phyloP scores from a whole-genome alignment of 2,113 vertebrate genomes.

The Zootoca vivipara region DNA sequence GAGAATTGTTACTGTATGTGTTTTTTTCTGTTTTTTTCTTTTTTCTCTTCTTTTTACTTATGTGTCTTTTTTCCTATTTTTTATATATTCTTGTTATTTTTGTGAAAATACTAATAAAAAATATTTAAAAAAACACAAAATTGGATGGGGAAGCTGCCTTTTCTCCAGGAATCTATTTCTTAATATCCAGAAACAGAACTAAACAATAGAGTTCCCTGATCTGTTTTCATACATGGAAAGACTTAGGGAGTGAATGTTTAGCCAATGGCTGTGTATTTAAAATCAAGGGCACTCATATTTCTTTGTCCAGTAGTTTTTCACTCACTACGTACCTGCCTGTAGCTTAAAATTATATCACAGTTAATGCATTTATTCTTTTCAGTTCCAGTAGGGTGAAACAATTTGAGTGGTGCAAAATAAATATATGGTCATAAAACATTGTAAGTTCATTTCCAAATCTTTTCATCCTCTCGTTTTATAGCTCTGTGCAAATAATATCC shows the following conservation, averaged over 20 bases:
- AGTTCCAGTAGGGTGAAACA: slow-evolving; percentile 12
- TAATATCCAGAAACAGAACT: neutral
- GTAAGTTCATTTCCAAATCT: slow-evolving; percentile 58
- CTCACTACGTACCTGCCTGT: neutral
- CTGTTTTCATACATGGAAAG: neutral
- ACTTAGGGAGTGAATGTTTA: neutral
- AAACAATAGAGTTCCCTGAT: neutral
- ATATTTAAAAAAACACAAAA: no score
- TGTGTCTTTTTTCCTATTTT: no score
- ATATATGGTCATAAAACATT: slow-evolving; percentile 57
- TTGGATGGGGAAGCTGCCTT: neutral
- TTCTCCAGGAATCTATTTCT: neutral
- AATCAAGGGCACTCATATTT: neutral
- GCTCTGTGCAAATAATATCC: slow-evolving; percentile 56
- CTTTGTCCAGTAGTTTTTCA: neutral
- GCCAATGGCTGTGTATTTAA: neutral
- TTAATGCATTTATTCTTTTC: neutral
- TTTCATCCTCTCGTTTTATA: slow-evolving; percentile 60
- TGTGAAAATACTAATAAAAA: no score
- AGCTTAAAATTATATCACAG: neutral
- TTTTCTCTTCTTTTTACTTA: no score
- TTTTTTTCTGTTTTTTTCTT: no score
- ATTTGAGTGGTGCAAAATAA: slow-evolving; percentile 52
- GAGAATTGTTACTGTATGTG: no score
- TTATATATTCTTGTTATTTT: no score